These are phyloP conservation scores for Thymelicus acteon DNA, from an alignment of 2,888 invertebrate genomes.

Conservation along the genomic window DNA sequence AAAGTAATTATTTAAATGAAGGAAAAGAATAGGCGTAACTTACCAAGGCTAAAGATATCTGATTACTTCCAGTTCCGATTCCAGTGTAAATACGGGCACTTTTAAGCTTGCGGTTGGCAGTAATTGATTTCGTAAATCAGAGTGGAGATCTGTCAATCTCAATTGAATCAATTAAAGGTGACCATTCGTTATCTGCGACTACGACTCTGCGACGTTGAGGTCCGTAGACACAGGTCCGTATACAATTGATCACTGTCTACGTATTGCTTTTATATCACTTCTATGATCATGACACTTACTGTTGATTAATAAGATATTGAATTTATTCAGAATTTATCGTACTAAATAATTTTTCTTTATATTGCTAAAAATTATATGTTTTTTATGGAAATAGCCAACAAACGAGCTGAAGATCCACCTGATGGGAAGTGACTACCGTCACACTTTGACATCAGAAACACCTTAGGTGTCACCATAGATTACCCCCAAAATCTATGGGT, in stretches of 20 bases:
- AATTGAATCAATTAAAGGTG: constrained; percentile 32
- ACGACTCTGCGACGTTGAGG: constrained; percentile 2
- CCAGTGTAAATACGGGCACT: constrained; percentile 3
- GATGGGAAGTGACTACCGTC: too few relatives aligned
- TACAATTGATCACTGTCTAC: constrained; percentile 11
- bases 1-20: too few relatives aligned
- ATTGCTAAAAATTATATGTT: too few relatives aligned
- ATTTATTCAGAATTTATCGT: neutral
- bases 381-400: too few relatives aligned
- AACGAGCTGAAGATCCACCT: too few relatives aligned
- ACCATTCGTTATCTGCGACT: constrained; percentile 5
- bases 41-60: neutral
- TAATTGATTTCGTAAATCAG: constrained; percentile 29
- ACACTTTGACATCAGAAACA: too few relatives aligned
- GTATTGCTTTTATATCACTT: neutral
- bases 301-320: neutral
- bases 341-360: neutral
- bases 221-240: neutral
- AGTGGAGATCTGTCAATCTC: constrained; percentile 27
- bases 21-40: too few relatives aligned
- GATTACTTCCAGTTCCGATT: constrained; percentile 4
- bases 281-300: constrained; percentile 1
- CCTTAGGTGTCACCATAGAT: too few relatives aligned
- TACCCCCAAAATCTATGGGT: too few relatives aligned
- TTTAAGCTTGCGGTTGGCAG: constrained; percentile 14